A percentile compares a stretch with the other conserved stretches of the same genome.
These are phyloP conservation scores for Bos javanicus DNA, from an alignment of 2,113 vertebrate genomes.

Conservation along the genomic window DNA sequence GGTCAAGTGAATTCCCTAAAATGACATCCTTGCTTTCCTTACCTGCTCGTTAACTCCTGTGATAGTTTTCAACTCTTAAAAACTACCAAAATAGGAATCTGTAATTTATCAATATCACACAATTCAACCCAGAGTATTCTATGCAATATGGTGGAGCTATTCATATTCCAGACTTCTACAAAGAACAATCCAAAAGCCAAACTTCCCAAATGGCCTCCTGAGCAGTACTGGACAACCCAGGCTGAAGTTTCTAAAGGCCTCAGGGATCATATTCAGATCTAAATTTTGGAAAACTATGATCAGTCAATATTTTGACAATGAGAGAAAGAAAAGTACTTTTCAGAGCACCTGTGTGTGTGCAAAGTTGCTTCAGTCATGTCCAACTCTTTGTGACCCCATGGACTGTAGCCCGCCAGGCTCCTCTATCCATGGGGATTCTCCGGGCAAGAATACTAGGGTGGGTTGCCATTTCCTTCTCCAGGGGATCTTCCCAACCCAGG, in stretches of 20 bases:
- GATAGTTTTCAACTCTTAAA: background rate
- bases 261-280: background rate
- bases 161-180: background rate
- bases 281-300: background rate
- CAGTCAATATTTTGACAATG: background rate
- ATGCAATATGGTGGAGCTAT: background rate
- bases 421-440: background rate
- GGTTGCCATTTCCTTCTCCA: background rate
- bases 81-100: background rate
- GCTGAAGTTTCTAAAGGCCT: background rate
- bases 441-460: background rate
- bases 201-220: background rate
- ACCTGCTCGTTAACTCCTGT: background rate
- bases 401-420: background rate
- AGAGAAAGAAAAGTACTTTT: background rate
- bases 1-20: background rate
- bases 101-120: background rate
- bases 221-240: background rate
- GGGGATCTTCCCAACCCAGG: background rate
- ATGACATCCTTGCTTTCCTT: background rate
- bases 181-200: background rate
- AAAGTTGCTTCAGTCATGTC: background rate
- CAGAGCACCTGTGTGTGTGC: background rate
- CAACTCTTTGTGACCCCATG: rapidly evolving
- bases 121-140: background rate